These are phyloP conservation scores for Podarcis lilfordi DNA, from an alignment of 2,797 vertebrate genomes.

Conservation along the genomic window DNA sequence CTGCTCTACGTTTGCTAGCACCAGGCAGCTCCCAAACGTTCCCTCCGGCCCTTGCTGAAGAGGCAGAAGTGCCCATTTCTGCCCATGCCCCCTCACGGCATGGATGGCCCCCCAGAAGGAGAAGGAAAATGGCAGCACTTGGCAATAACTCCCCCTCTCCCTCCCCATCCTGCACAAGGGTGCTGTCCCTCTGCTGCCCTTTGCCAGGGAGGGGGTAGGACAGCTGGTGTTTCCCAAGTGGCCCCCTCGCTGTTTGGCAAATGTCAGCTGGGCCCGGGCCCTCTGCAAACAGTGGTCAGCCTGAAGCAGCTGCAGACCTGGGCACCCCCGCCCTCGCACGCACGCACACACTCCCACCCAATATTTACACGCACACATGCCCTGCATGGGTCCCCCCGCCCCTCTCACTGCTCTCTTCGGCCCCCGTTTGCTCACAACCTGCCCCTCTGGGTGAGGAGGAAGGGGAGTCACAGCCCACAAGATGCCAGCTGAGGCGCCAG, in stretches of 20 bases:
- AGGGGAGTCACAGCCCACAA: conserved; percentile 49
- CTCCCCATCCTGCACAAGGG: neutral
- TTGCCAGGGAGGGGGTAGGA: no score
- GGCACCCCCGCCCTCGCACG: no score
- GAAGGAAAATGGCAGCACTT: neutral
- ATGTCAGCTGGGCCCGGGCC: neutral
- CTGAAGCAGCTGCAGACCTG: neutral
- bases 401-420: no score
- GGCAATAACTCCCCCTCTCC: no score
- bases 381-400: neutral
- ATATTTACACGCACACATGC: neutral
- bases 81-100: neutral
- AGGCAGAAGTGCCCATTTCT: no score
- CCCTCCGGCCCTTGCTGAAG: neutral
- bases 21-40: neutral
- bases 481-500: conserved; percentile 18
- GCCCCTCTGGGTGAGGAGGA: conserved; percentile 37
- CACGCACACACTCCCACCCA: neutral
- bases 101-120: neutral
- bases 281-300: no score
- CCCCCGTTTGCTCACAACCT: neutral
- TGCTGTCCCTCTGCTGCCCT: neutral
- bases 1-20: neutral
- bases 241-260: neutral
- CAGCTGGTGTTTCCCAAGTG: neutral